Base-by-base conservation (phyloP, 2,113 vertebrate genomes). In the Xenopus tropicalis region DNA sequence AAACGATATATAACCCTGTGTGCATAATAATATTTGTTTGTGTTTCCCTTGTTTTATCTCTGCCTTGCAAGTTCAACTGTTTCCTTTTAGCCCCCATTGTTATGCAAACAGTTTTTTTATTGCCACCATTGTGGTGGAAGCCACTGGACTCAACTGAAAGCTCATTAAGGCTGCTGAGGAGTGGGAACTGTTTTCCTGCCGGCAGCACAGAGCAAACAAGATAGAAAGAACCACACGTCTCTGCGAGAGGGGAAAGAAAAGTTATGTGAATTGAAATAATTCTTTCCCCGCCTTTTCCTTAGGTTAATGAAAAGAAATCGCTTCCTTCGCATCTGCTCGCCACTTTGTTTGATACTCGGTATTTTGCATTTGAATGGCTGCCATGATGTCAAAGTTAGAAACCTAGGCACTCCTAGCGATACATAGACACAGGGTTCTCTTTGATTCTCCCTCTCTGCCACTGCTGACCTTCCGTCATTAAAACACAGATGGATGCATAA, bases 101-200 rank as follows among this genome's bases (percentile, higher is more conserved):
- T 78, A 85, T 81, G 79, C 82, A 85, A 79, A 81, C 77, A 77
- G 78, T 74, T 72, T 74, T 72, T 74, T 84, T 85, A 77, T 72
- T 79, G 71, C 83, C 29, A 13, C 74, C 83, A 83, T 82, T 84
- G 79, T 72, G 77, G 79, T 74, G 70, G 65, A 64, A 48, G 72
- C 80, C 79, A 77, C 80, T 74, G 80, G 84, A 86, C 86, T 88
- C 86, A 85, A 87, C 83, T 83, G 80, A 88, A 88, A 86, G 83
- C 82, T 90, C 84, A 90, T 89, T 88, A 90, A 83, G 62, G 82
- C 85, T 84, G 79, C 86, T 66, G 1, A 54, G 82, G 82, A 84
- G 83, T 82, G 80, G n/a, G 52, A 85, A 46, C 7, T 87, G 84
- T 77, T 61, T 81, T 80, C 68, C 79, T 74, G 83, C 61, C 78